phyloP scores from a whole-genome alignment of 1,140 invertebrate genomes.

The Stegodyphus dumicola region DNA sequence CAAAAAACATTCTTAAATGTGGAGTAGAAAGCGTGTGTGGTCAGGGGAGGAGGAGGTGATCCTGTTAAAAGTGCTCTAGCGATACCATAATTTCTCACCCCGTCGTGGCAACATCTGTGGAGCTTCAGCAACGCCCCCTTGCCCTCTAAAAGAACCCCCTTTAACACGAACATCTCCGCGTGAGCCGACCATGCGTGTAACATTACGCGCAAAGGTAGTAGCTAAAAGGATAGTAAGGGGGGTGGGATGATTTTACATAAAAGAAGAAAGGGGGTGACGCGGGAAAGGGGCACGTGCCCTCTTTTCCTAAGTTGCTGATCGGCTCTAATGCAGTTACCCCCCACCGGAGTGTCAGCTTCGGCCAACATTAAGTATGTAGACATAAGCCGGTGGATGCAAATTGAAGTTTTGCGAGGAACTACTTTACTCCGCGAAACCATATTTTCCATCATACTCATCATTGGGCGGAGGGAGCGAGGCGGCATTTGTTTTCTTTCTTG shows the following conservation, averaged over 20 bases:
- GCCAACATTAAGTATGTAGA: conserved; percentile 60
- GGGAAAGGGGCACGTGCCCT: conserved; percentile 31
- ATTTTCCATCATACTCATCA: conserved; percentile 59
- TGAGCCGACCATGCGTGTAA: conserved; percentile 45
- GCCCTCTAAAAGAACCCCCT: conserved; percentile 45
- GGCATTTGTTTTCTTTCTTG: conserved; percentile 55
- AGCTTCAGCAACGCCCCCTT: conserved; percentile 30
- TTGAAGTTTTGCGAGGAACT: conserved; percentile 57
- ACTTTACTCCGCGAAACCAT: conserved; percentile 43
- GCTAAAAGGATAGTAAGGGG: conserved; percentile 38
- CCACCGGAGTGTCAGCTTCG: conserved; percentile 49
- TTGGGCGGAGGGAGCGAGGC: conserved; percentile 25
- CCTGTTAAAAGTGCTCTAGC: conserved; percentile 50
- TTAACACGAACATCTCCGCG: conserved; percentile 26
- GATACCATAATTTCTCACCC: conserved; percentile 62
- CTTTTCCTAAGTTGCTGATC: conserved; percentile 56
- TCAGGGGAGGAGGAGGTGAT: conserved; percentile 5
- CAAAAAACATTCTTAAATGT: conserved; percentile 47
- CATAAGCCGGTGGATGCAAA: conserved; percentile 60
- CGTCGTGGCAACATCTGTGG: conserved; percentile 57
- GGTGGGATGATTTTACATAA: conserved; percentile 47
- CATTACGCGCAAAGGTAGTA: conserved; percentile 31
- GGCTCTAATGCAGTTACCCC: conserved; percentile 55
- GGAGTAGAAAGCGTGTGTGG: background rate
- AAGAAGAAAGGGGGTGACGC: conserved; percentile 29